Conservation (phyloP, 1,140 invertebrate species). For the Diorhabda carinulata region DNA sequence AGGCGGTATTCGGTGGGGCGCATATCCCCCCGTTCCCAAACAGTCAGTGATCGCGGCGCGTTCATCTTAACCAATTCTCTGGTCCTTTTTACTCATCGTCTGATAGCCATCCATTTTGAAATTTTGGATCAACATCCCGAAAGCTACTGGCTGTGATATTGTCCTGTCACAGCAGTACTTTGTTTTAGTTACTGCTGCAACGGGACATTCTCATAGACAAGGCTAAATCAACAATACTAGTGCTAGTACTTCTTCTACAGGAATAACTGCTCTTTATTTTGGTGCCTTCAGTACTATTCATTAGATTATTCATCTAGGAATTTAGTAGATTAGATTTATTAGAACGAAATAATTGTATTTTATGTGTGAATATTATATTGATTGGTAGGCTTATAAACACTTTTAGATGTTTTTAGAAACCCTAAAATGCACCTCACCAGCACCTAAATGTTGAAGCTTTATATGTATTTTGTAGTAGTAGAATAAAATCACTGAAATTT, state of each 20-base stretch:
- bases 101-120: slow-evolving; percentile 39
- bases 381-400: neutral
- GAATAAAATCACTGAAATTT: slow-evolving; percentile 11
- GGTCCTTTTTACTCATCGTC: slow-evolving; percentile 27
- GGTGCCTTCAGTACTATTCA: neutral
- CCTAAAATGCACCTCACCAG: neutral
- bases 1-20: slow-evolving; percentile 25
- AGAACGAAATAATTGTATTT: neutral
- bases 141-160: slow-evolving; percentile 71
- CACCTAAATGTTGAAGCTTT: slow-evolving; percentile 19
- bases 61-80: slow-evolving; percentile 2
- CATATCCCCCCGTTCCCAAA: slow-evolving; percentile 34
- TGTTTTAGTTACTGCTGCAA: slow-evolving; percentile 73
- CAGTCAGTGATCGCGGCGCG: slow-evolving; percentile 40
- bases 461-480: slow-evolving; percentile 22
- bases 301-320: neutral
- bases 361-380: neutral
- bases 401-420: neutral
- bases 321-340: neutral
- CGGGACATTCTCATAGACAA: slow-evolving; percentile 74
- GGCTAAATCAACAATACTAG: slow-evolving; percentile 9
- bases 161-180: slow-evolving; percentile 92
- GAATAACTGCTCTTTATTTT: slow-evolving; percentile 5
- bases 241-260: slow-evolving; percentile 7
- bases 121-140: slow-evolving; percentile 21